Evolutionary conservation across 2,888 invertebrate species (phyloP), one percentile per base, ranked within the genome.

Genomic region (Gnatocerus cornutus): DNA sequence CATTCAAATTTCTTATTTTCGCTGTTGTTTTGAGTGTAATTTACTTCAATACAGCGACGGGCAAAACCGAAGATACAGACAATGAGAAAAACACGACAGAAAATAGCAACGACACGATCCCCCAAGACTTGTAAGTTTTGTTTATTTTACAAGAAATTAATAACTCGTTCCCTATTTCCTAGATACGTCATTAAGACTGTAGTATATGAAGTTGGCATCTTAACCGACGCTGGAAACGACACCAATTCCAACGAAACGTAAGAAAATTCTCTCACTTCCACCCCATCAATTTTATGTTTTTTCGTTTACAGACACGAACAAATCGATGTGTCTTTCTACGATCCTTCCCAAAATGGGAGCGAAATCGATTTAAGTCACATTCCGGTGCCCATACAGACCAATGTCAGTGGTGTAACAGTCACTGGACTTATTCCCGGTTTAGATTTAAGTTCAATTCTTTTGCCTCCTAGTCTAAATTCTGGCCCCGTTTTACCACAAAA

Each of bases 131-230:
- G 73, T 73, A 73, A 66, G 66, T 55, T 41, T 3, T 41, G 9
- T 33, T 33, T 33, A 33, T 9, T 4, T 1, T 7, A n/a, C 33
- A n/a, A n/a, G 7, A 7, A 33, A 7, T n/a, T 33, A 10, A 21
- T 21, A 72, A 14, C 56, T 56, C 43, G 13, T 53, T 29, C 4
- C 29, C 27, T n/a, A n/a, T n/a, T n/a, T n/a, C n/a, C n/a, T n/a
- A 89, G 89, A 71, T 89, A 88, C 71, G 86, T 89, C 9, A 87
- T 89, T 64, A 87, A 86, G 76, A 88, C 88, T 0, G 84, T 89
- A 3, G 87, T 89, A 37, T 89, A 89, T 73, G 89, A 89, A 83
- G 86, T 89, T 73, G 89, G 89, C 64, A 87, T 89, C 72, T 81
- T 89, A 29, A 88, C 89, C 2, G 88, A 89, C 69, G 86, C 85